Percentiles rank a stretch among this genome's conserved stretches.
Evolutionary conservation across 2,797 vertebrate species (phyloP).

Genomic region (Acrossocheilus fasciatus): DNA sequence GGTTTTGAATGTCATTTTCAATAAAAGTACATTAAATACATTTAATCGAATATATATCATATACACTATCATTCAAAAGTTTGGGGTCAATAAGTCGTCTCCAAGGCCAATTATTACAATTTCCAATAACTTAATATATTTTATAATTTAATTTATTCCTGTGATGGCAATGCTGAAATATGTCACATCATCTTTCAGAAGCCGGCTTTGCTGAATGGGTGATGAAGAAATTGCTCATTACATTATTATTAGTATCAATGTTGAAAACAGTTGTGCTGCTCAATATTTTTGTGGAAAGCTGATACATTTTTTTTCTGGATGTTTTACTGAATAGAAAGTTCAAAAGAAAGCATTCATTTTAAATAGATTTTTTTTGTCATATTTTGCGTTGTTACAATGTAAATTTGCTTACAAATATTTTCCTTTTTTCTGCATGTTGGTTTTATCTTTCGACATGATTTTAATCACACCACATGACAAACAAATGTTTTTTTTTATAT

Average conservation of each 20-base stretch:
- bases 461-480: not conserved
- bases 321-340: not conserved
- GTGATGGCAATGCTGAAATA: not conserved
- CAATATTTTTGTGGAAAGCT: not conserved
- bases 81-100: not conserved
- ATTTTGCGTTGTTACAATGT: not conserved
- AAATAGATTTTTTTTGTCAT: not conserved
- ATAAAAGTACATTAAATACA: not conserved
- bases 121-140: not conserved
- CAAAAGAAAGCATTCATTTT: not conserved
- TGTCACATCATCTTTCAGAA: not conserved
- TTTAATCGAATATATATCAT: not conserved
- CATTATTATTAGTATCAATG: not conserved
- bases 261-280: not conserved
- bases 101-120: not conserved
- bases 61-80: not conserved
- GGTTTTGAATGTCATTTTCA: not conserved
- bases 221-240: not conserved
- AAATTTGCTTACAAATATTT: not conserved
- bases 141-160: not conserved
- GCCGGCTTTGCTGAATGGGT: not conserved
- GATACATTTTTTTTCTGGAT: not conserved
- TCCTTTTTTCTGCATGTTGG: not conserved
- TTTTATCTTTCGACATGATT: not conserved
- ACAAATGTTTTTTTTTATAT: not conserved